phyloP scores from a whole-genome alignment of 2,888 invertebrate genomes.

The Malacosoma neustria region DNA sequence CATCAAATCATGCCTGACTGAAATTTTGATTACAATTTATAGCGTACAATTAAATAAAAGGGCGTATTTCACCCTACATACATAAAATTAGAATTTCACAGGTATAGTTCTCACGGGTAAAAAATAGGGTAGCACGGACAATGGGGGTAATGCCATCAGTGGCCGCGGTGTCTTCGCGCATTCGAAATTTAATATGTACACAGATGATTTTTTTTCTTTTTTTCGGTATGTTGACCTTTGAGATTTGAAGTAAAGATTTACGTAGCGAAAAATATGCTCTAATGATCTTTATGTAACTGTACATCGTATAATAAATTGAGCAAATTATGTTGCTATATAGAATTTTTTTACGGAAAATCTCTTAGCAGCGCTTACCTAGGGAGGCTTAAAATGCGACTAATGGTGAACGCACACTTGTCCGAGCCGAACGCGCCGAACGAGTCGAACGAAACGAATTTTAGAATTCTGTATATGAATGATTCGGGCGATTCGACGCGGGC shows the following conservation, averaged over 20 bases:
- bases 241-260: neutral
- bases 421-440: no score
- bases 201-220: neutral
- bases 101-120: neutral
- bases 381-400: no score
- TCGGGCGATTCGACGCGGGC: no score
- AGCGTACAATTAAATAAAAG: conserved; percentile 55
- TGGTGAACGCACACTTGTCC: no score
- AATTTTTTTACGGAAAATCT: no score
- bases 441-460: no score
- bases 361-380: no score
- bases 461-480: no score
- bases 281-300: no score
- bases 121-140: neutral
- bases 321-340: no score
- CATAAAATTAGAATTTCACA: conserved; percentile 15
- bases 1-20: conserved; percentile 1
- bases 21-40: conserved; percentile 68
- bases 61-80: conserved; percentile 35
- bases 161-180: neutral
- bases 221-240: neutral
- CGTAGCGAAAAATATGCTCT: no score
- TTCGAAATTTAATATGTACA: neutral
- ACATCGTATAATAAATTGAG: no score
- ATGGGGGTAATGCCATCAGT: neutral